These are phyloP conservation scores for Aramus guarauna DNA, from an alignment of 2,113 vertebrate genomes.

Conservation along the genomic window DNA sequence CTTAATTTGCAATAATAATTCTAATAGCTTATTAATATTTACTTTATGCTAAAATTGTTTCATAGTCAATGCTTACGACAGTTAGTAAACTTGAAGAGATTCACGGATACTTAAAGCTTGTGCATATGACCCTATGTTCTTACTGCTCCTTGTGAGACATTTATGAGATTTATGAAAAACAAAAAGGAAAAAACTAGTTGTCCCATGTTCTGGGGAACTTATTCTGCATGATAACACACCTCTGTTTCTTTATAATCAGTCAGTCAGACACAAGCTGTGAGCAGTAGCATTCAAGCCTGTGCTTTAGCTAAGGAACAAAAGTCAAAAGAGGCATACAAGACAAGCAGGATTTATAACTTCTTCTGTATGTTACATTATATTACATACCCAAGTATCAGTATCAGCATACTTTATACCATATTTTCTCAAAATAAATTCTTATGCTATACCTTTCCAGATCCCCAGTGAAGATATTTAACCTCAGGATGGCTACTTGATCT, in stretches of 20 bases:
- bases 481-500: background rate
- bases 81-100: background rate
- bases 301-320: background rate
- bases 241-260: background rate
- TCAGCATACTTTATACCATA: no score
- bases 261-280: background rate
- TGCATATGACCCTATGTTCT: background rate
- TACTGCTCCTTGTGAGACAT: background rate
- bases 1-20: background rate
- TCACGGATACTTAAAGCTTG: background rate
- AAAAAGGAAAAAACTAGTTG: background rate
- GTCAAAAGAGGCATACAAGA: background rate
- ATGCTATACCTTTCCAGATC: background rate
- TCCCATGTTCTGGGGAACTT: background rate
- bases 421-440: background rate
- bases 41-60: background rate
- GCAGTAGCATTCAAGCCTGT: background rate
- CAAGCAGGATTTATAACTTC: background rate
- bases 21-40: background rate
- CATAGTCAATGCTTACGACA: fast-evolving
- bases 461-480: background rate
- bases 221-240: background rate
- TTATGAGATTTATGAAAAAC: background rate
- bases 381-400: background rate
- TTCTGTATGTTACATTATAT: background rate